These are phyloP conservation scores for Heliconius aoede DNA, from an alignment of 2,888 invertebrate species.

Conservation along the genomic window DNA sequence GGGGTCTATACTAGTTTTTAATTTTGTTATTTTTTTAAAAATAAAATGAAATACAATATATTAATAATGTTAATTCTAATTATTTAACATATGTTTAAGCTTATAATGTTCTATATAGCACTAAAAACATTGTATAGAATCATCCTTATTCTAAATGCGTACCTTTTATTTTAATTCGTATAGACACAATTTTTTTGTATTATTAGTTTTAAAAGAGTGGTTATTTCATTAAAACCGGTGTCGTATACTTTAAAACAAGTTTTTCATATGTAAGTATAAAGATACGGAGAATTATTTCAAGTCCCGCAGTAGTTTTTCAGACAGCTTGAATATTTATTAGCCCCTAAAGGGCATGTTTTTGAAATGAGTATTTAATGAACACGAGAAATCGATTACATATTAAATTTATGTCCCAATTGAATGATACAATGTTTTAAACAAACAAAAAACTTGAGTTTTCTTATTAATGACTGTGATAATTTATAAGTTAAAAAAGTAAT, in stretches of 20 bases:
- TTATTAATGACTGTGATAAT: neutral
- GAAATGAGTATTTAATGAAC: conserved; percentile 43
- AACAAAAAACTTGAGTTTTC: neutral
- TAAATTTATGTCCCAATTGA: conserved; percentile 31
- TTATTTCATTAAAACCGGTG: conserved; percentile 2
- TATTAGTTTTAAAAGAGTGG: neutral
- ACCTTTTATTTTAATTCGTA: too few relatives aligned
- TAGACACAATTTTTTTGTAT: neutral
- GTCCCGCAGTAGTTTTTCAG: conserved; percentile 50
- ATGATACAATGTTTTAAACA: neutral
- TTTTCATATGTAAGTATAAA: conserved; percentile 5
- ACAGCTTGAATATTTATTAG: conserved; percentile 66
- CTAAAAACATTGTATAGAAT: too few relatives aligned
- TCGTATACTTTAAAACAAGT: neutral
- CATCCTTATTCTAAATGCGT: too few relatives aligned
- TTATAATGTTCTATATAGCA: too few relatives aligned
- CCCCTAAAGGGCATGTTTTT: conserved; percentile 59
- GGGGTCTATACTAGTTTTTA: neutral
- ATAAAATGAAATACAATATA: too few relatives aligned
- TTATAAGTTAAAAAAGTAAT: too few relatives aligned
- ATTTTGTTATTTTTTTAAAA: neutral
- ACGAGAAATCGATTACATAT: conserved; percentile 41
- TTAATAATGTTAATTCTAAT: too few relatives aligned
- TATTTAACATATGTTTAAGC: too few relatives aligned
- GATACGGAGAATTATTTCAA: neutral